Percentiles rank a stretch among this genome's conserved stretches.
Evolutionary conservation across 2,113 vertebrate genomes (phyloP).

Genomic region (Orientallactaga bullata): DNA sequence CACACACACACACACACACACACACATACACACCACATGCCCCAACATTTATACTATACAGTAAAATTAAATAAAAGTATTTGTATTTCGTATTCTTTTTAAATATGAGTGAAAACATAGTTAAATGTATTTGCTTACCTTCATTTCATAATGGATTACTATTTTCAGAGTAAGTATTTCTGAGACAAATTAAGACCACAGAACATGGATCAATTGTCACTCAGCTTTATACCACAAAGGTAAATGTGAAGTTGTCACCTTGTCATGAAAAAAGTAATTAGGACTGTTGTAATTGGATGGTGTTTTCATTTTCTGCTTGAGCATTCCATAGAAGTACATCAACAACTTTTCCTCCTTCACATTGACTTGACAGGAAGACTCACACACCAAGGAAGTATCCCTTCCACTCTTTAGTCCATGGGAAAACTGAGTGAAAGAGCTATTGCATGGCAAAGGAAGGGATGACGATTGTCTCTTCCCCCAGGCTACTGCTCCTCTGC

Average conservation of each 20-base stretch:
- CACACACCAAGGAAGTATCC: not conserved
- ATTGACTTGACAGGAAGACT: not conserved
- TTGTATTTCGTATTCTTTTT: not conserved
- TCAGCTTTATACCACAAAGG: not conserved
- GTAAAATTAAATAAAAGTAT: not conserved
- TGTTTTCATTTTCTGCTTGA: not conserved
- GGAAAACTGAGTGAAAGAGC: not conserved
- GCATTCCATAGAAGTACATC: not conserved
- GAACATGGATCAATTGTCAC: not conserved
- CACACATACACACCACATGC: too few relatives aligned
- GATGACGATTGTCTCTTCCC: not conserved
- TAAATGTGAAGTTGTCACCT: constrained; percentile 16
- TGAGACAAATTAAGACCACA: not conserved
- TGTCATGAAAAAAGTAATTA: constrained; percentile 32
- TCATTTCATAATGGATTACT: not conserved
- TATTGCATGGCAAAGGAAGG: rapidly evolving
- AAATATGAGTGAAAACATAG: not conserved
- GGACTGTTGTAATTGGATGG: not conserved
- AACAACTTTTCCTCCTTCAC: not conserved
- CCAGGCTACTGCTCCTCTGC: not conserved
- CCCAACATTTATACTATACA: too few relatives aligned
- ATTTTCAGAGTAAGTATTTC: constrained; percentile 32
- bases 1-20: too few relatives aligned
- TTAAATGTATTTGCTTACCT: not conserved
- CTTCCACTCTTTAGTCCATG: not conserved